These are phyloP conservation scores for Willisornis vidua DNA, from an alignment of 2,113 vertebrate genomes.

Conservation along the genomic window DNA sequence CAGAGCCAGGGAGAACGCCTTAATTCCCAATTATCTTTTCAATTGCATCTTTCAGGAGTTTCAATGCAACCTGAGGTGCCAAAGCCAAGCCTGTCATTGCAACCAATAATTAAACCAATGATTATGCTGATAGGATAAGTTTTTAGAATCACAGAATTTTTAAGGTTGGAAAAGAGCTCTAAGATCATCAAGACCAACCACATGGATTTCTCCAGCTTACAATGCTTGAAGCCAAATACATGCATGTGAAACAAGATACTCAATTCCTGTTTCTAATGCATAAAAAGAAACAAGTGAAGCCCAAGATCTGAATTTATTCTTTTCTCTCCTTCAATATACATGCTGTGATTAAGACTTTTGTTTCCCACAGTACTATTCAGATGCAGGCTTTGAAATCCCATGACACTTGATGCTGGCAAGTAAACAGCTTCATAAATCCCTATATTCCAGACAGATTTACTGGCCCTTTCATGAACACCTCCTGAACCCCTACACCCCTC, in stretches of 20 bases:
- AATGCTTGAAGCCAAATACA: not conserved
- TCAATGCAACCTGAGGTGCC: not conserved
- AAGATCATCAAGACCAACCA: not conserved
- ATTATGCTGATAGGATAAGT: not conserved
- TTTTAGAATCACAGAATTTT: not conserved
- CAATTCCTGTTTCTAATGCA: not conserved
- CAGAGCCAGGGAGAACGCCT: accelerated
- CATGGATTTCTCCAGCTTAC: not conserved
- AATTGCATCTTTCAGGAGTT: not conserved
- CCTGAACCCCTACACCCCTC: not conserved
- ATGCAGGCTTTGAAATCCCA: not conserved
- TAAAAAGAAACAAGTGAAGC: not conserved
- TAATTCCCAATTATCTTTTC: not conserved
- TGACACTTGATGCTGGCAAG: not conserved
- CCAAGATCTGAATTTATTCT: not conserved
- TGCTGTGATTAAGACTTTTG: not conserved
- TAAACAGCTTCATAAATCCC: slow-evolving; percentile 14
- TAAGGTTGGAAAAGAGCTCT: not conserved
- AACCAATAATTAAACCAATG: not conserved
- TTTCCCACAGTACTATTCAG: not conserved
- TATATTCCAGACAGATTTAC: slow-evolving; percentile 8
- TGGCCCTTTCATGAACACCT: not conserved
- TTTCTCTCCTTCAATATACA: not conserved
- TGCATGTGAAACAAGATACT: not conserved
- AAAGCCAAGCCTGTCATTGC: not conserved